These are phyloP conservation scores for Malurus elegans DNA, from an alignment of 2,113 vertebrate genomes.

Conservation along the genomic window DNA sequence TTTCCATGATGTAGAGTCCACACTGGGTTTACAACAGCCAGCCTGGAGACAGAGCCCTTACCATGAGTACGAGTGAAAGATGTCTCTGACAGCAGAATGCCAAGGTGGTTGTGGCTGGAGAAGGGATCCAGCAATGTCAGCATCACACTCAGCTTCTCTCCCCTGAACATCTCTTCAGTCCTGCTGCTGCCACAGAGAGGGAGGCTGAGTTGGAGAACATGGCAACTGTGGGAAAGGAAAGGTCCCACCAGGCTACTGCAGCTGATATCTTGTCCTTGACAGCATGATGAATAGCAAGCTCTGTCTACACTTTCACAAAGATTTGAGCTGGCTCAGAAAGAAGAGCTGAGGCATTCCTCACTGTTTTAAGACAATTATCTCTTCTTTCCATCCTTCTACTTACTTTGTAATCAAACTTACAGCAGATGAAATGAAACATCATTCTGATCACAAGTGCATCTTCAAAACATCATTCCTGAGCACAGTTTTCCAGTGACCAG, in stretches of 20 bases:
- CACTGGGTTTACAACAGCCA: background rate
- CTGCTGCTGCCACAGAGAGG: background rate
- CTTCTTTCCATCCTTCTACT: background rate
- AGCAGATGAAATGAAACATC: background rate
- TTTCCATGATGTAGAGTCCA: background rate
- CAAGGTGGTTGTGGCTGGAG: background rate
- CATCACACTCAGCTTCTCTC: background rate
- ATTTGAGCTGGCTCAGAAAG: background rate
- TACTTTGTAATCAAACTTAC: background rate
- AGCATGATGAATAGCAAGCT: background rate
- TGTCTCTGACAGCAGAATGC: background rate
- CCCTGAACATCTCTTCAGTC: background rate
- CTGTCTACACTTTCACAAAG: background rate
- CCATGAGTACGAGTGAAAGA: background rate
- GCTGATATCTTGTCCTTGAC: background rate
- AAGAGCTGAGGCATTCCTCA: background rate
- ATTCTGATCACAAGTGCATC: background rate
- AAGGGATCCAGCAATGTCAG: background rate
- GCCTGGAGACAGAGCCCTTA: background rate
- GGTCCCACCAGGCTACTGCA: background rate
- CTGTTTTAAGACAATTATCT: background rate
- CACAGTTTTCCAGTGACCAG: background rate
- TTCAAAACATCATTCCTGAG: background rate
- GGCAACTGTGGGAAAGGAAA: background rate
- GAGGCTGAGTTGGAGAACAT: background rate